Evolutionary conservation across 2,113 vertebrate species (phyloP), one percentile per base, ranked within the genome.

Genomic region (Aythya baeri): DNA sequence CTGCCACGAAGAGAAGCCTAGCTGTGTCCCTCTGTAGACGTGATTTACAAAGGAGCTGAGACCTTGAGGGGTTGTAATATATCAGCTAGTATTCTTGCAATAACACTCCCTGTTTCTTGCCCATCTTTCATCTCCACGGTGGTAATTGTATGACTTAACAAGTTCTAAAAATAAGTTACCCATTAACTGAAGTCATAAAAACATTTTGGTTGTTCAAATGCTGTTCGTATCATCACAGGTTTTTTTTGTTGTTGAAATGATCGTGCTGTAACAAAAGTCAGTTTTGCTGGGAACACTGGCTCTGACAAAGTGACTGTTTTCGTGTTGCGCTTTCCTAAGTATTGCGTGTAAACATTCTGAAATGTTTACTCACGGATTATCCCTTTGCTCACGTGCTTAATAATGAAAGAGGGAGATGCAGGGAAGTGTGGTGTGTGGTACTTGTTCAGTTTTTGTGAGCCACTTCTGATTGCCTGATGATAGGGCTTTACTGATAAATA

Each of bases 301-400:
- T 91, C 73, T 73, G 77, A 68, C 34, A 31, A 87, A 86, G 80
- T 52, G 50, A 17, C 49, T 61, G 22, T 41, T 91, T 80, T 55
- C 29, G 11, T 75, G 14, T 18, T 50, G 38, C 43, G 7, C 44
- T 66, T 93, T 21, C 17, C 34, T 52, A 58, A 54, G 23, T 89
- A 73, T 86, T 36, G 62, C 32, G 29, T 83, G 36, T 50, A 83
- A 79, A 44, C 2, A 0, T 76, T 87, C 46, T 79, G 36, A 92
- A 82, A 73, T 89, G 76, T 46, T 94, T 79, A 62, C 63, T 63
- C 1, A 0, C 44, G 43, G 62, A 17, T 91, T 83, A 83, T 81
- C 52, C 75, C 10, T 88, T 74, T 87, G 71, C 8, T n/a, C 76
- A 50, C 17, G 36, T 68, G 46, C 46, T 96, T 96, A 82, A 26